Conservation (phyloP, 2,797 vertebrate species). For the Molothrus ater region DNA sequence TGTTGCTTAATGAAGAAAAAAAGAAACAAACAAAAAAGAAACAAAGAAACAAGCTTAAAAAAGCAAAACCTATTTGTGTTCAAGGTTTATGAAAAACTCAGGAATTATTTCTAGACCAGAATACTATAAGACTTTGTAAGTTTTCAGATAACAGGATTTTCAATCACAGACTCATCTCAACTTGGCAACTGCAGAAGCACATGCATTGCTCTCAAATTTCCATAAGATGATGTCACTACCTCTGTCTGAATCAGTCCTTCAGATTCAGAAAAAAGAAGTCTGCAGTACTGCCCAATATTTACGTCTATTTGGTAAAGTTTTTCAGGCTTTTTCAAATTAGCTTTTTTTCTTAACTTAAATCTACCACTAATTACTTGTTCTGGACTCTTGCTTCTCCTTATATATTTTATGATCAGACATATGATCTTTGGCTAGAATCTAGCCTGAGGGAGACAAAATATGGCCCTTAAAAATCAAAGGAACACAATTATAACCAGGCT, state of each 20-base stretch:
- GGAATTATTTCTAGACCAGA: background rate
- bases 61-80: background rate
- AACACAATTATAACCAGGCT: background rate
- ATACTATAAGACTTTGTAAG: background rate
- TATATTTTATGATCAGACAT: background rate
- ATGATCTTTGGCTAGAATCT: background rate
- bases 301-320: background rate
- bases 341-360: background rate
- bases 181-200: background rate
- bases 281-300: background rate
- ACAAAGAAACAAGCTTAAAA: fast-evolving
- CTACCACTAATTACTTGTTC: background rate
- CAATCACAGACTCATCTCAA: background rate
- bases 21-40: fast-evolving
- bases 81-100: background rate
- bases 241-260: background rate
- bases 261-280: background rate
- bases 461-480: background rate
- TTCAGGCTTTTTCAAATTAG: background rate
- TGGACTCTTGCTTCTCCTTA: background rate
- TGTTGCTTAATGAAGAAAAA: background rate
- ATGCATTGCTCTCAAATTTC: background rate
- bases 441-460: background rate
- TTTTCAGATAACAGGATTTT: background rate
- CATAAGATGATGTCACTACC: background rate